Conservation (phyloP, 2,797 vertebrate species). For the Muraenolepis orangiensis region DNA sequence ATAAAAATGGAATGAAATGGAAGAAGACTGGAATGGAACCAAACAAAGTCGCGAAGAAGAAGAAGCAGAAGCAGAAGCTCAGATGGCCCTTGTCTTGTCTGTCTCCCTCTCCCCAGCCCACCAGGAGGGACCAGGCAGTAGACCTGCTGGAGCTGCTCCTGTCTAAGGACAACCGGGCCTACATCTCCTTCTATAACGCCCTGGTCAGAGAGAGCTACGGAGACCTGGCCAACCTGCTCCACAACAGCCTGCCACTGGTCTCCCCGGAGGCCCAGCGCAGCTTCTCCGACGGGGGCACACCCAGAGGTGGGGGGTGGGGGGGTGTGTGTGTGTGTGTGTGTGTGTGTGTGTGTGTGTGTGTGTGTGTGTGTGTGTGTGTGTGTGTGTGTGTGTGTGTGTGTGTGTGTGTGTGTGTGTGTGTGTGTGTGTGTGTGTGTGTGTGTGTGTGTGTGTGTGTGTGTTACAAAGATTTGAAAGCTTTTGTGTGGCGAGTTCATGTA, state of each 20-base stretch:
- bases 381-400: neutral
- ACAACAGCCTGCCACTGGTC: slow-evolving; percentile 70
- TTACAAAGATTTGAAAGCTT: too few species aligned
- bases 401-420: neutral
- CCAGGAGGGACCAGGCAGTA: slow-evolving; percentile 79
- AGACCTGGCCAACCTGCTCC: slow-evolving; percentile 85
- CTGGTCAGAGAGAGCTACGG: slow-evolving; percentile 84
- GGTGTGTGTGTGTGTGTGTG: neutral
- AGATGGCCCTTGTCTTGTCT: neutral
- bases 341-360: neutral
- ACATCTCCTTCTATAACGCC: slow-evolving; percentile 94
- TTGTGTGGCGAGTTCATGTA: neutral
- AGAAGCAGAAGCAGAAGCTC: too few species aligned
- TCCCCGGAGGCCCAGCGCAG: slow-evolving; percentile 67
- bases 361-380: slow-evolving; percentile 1
- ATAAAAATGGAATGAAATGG: too few species aligned
- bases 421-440: neutral
- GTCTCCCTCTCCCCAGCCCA: slow-evolving; percentile 62
- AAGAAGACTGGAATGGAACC: too few species aligned
- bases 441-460: neutral
- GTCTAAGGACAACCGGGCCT: slow-evolving; percentile 83
- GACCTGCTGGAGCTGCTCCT: slow-evolving; percentile 84
- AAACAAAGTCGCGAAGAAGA: too few species aligned
- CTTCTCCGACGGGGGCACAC: slow-evolving; percentile 69
- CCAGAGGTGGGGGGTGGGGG: slow-evolving; percentile 73